A percentile compares a stretch with the other conserved stretches of the same genome.
These are phyloP conservation scores for Scaptomyza flava DNA, from an alignment of 2,888 invertebrate species.

Conservation along the genomic window DNA sequence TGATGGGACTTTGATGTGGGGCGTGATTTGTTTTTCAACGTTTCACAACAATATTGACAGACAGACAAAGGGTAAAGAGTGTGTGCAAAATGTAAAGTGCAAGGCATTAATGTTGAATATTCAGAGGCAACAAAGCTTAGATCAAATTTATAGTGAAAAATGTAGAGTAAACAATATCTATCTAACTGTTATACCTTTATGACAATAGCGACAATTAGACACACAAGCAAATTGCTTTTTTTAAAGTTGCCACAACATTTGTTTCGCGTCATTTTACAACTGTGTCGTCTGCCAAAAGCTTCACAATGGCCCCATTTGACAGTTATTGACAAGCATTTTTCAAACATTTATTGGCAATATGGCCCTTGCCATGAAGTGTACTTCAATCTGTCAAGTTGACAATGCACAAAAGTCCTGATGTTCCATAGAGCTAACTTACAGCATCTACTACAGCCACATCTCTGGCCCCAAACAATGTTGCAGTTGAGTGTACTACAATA, in stretches of 20 bases:
- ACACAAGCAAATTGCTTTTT: conserved; percentile 46
- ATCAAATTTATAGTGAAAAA: too few relatives aligned
- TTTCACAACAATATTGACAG: conserved; percentile 38
- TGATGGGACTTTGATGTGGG: conserved; percentile 52
- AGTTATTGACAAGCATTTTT: conserved; percentile 40
- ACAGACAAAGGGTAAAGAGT: not conserved
- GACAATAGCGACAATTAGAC: conserved; percentile 34
- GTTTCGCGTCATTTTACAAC: conserved; percentile 18
- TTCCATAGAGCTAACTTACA: conserved; percentile 18
- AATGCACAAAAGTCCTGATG: conserved; percentile 27
- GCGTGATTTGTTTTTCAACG: conserved; percentile 44
- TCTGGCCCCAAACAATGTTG: conserved; percentile 44
- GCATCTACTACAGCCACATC: conserved; percentile 3
- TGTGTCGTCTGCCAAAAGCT: conserved; percentile 34
- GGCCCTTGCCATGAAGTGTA: conserved; percentile 32
- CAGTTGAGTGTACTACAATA: conserved; percentile 25
- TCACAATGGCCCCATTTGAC: conserved; percentile 54
- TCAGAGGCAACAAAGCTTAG: not conserved
- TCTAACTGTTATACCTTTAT: conserved; percentile 4
- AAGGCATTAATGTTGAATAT: not conserved
- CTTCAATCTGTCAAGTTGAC: conserved; percentile 62
- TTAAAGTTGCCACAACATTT: conserved; percentile 19
- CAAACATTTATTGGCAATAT: conserved; percentile 60
- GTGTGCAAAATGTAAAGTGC: not conserved
- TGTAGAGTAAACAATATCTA: too few relatives aligned